A percentile compares a stretch with the other conserved stretches of the same genome.
These are phyloP conservation scores for Oxycera nigricornis DNA, from an alignment of 2,888 invertebrate genomes.

Conservation along the genomic window DNA sequence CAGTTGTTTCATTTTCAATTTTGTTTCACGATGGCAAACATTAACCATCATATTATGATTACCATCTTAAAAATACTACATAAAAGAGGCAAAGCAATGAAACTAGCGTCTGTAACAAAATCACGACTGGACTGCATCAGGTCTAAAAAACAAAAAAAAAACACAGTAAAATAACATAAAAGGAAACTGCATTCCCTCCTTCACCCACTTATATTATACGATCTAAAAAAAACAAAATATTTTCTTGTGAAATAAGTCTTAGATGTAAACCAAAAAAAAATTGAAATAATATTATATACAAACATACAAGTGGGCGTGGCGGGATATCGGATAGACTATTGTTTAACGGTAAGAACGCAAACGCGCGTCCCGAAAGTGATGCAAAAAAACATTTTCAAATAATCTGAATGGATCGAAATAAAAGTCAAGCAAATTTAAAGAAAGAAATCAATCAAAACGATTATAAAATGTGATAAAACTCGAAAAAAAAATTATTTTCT, in stretches of 20 bases:
- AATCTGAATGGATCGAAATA: background rate
- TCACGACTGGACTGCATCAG: background rate
- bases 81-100: too few relatives aligned
- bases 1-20: background rate
- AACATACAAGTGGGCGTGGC: background rate
- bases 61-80: background rate
- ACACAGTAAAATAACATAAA: too few relatives aligned
- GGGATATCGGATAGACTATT: background rate
- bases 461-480: constrained; percentile 37
- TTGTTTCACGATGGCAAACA: background rate
- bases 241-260: background rate
- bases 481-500: constrained; percentile 33
- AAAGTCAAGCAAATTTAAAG: background rate
- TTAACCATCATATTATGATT: background rate
- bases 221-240: too few relatives aligned
- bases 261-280: background rate
- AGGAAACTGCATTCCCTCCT: background rate
- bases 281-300: too few relatives aligned
- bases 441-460: constrained; percentile 25
- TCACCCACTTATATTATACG: background rate
- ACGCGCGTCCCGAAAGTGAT: too few relatives aligned
- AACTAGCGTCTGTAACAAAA: too few relatives aligned
- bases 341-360: background rate
- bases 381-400: background rate
- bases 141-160: background rate